Conservation (phyloP, 2,888 invertebrate genomes). For the Thumatha senex region DNA sequence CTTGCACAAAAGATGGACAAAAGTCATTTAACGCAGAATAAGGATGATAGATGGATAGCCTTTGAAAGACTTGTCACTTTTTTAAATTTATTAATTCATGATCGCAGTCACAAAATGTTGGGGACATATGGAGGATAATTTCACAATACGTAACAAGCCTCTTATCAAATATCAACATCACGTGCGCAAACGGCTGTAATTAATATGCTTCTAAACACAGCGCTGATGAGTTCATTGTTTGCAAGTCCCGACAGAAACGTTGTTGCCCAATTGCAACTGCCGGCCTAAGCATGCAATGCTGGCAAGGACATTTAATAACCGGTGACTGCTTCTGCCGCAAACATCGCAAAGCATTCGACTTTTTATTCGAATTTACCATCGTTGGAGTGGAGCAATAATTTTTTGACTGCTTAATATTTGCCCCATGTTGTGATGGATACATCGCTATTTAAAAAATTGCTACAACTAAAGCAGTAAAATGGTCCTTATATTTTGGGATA, state of each 20-base stretch:
- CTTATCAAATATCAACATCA: conserved; percentile 48
- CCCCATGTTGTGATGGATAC: neutral
- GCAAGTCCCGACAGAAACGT: conserved; percentile 65
- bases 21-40: too few species aligned
- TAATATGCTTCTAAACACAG: conserved; percentile 62
- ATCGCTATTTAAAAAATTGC: too few species aligned
- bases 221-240: conserved; percentile 77
- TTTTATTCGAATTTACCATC: neutral
- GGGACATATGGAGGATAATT: too few species aligned
- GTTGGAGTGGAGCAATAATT: too few species aligned
- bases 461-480: too few species aligned
- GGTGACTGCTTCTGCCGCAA: conserved; percentile 40
- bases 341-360: conserved; percentile 9
- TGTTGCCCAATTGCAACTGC: conserved; percentile 62
- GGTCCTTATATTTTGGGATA: too few species aligned
- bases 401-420: neutral
- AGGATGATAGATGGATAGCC: too few species aligned
- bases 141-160: conserved; percentile 29
- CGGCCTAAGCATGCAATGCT: conserved; percentile 45
- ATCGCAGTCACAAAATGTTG: too few species aligned
- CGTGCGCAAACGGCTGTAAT: conserved; percentile 54
- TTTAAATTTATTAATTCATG: too few species aligned
- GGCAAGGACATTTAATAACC: conserved; percentile 57
- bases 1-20: too few species aligned
- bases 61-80: too few species aligned